Percentiles rank a stretch among this genome's conserved stretches.
Evolutionary conservation across 2,888 invertebrate genomes (phyloP).

Genomic region (Metacarcinus magister): DNA sequence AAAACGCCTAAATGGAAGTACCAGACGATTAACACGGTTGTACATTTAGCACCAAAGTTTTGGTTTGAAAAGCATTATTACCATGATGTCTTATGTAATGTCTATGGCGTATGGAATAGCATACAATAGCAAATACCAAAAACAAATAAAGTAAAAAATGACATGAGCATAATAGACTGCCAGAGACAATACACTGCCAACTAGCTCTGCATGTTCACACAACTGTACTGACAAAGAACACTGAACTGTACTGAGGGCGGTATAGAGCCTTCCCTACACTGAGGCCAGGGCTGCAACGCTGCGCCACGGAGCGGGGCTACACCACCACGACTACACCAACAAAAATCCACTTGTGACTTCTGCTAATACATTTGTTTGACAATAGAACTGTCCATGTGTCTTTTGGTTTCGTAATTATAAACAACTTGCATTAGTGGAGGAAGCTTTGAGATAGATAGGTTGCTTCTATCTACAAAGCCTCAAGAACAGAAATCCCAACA

Average conservation of each 20-base stretch:
- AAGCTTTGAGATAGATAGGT: slow-evolving; percentile 77
- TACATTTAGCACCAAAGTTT: slow-evolving; percentile 82
- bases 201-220: slow-evolving; percentile 81
- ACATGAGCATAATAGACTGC: slow-evolving; percentile 80
- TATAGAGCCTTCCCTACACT: slow-evolving; percentile 68
- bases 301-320: slow-evolving; percentile 61
- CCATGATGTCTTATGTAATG: slow-evolving; percentile 80
- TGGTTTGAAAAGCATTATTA: slow-evolving; percentile 82
- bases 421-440: slow-evolving; percentile 79
- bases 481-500: slow-evolving; percentile 78
- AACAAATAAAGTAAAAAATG: slow-evolving; percentile 75
- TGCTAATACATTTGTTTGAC: slow-evolving; percentile 80
- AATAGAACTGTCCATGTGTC: slow-evolving; percentile 77
- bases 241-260: slow-evolving; percentile 78
- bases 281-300: slow-evolving; percentile 42
- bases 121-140: slow-evolving; percentile 80
- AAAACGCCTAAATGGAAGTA: slow-evolving; percentile 81
- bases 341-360: slow-evolving; percentile 81
- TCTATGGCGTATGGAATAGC: slow-evolving; percentile 78
- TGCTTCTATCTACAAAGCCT: slow-evolving; percentile 77
- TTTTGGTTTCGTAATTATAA: slow-evolving; percentile 78
- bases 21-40: slow-evolving; percentile 81
- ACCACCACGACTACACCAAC: slow-evolving; percentile 77
- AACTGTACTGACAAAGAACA: slow-evolving; percentile 81
- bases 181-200: slow-evolving; percentile 81